Evolutionary conservation across 2,888 invertebrate species (phyloP), one percentile per base, ranked within the genome.

Genomic region (Crepidodera aurea): DNA sequence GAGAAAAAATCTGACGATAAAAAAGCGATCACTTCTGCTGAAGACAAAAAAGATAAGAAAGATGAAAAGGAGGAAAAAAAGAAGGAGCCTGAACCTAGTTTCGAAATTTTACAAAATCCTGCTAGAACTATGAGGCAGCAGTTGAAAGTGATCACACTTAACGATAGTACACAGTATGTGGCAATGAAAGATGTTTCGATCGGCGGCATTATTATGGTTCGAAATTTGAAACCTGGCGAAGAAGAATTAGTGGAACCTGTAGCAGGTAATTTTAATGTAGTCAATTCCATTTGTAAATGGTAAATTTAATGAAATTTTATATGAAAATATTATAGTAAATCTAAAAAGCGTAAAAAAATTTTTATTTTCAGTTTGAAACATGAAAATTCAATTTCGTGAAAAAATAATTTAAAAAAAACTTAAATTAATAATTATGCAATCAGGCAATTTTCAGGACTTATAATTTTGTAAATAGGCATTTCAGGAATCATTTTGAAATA

Each of bases 151-250:
- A 79, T 98, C 46, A 86, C 89, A 54, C 82, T 96, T 68, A 88
- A 90, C 34, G 96, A 97, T 22, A 91, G 90, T 27, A 88, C 90
- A 56, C 88, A 87, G 5, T 98, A 94, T 78, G 84, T 84, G 22
- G 91, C 98, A 0, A 83, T 98, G 66, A 99, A 99, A 79, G 96
- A 98, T 73, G 87, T 96, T 8, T 87, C 90, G 16, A 95, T 95
- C 76, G 99, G 99, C 18, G 99, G 99, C 13, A 96, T 99, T 74
- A 91, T 99, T 46, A 92, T 99, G 88, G 87, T 98, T 74, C 90
- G 91, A 73, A 95, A 97, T 78, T 85, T 88, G 60, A 92, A 92
- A 57, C 89, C 92, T 6, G 88, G 86, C 0, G 86, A 87, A 68
- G 90, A 91, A 57, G 94, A 96, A 78, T 85, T 97, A 46, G 96